Base-by-base conservation (phyloP, 2,888 invertebrate species). In the Watsonalla cultraria region DNA sequence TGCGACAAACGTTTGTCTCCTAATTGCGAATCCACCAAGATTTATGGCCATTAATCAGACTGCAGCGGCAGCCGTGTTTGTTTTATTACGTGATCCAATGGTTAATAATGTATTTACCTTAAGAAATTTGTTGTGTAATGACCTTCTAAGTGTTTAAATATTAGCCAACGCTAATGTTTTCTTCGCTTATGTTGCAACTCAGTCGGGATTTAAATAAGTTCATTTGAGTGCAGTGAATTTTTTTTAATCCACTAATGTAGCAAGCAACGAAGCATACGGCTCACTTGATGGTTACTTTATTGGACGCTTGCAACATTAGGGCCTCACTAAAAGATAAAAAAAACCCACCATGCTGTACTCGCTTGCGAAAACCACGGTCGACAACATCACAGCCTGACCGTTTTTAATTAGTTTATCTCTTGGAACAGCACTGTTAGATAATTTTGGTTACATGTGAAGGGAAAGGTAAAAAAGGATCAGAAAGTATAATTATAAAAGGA, bases 1-100 rank as follows among this genome's bases (percentile, higher is more conserved):
- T 88, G 80, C 85, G 81, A 82, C 78, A 82, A 77, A 70, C 76
- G 70, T 82, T 76, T 84, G 84, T 84, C 82, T 80, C 82, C 68
- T 76, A 78, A 75, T 82, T 84, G 83, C 83, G 74, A 84, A 82
- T 82, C 74, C 70, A 63, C 66, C 49, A 78, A 79, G 84, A 85
- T 86, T 85, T 84, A 85, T 82, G 61, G 73, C 69, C 65, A 76
- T 78, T 80, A 84, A 83, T 83, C 78, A 76, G 80, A 69, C 78
- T 77, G 66, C 66, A 66, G 65, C 68, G 67, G 74, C 73, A 70
- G 73, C 70, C 48, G 48, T 74, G 72, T 78, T 81, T 80, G 76
- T 78, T 79, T 79, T 80, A 78, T 86, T 83, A 81, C 82, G 78
- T 80, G 80, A 82, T 71, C 68, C 59, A 64, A 63, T 64, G 65